Conservation (phyloP, 2,888 invertebrate species). For the Spodoptera picta region DNA sequence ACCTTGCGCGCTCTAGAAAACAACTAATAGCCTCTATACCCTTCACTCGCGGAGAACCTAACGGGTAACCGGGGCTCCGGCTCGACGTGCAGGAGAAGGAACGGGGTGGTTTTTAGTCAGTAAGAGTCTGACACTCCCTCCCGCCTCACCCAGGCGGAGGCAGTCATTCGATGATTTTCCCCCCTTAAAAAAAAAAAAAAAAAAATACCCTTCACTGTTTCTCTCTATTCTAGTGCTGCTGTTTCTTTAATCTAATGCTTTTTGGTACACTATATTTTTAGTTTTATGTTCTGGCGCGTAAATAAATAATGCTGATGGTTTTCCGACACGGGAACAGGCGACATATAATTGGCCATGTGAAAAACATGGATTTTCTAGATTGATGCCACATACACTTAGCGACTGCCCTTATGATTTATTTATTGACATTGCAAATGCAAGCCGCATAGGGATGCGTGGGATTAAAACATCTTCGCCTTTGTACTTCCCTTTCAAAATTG, state of each 20-base stretch:
- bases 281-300: conserved; percentile 23
- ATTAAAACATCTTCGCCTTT: too few species aligned
- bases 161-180: too few species aligned
- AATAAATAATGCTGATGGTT: conserved; percentile 30
- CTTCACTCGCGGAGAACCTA: too few species aligned
- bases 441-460: too few species aligned
- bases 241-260: conserved; percentile 27
- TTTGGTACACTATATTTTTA: conserved; percentile 40
- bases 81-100: too few species aligned
- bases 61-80: too few species aligned
- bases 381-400: conserved; percentile 23
- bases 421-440: neutral
- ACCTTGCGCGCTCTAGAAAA: conserved; percentile 38
- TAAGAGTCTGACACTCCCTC: too few species aligned
- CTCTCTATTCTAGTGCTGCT: conserved; percentile 26
- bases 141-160: too few species aligned
- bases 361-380: conserved; percentile 24
- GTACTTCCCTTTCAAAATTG: too few species aligned
- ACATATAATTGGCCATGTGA: conserved; percentile 33
- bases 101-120: too few species aligned
- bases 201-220: conserved; percentile 37
- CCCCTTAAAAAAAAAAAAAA: too few species aligned
- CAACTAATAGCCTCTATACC: conserved; percentile 41
- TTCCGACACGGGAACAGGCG: conserved; percentile 30
- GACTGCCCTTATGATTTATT: conserved; percentile 22